phyloP scores from a whole-genome alignment of 2,888 invertebrate species.

The Chaetogeoica ovagalla region DNA sequence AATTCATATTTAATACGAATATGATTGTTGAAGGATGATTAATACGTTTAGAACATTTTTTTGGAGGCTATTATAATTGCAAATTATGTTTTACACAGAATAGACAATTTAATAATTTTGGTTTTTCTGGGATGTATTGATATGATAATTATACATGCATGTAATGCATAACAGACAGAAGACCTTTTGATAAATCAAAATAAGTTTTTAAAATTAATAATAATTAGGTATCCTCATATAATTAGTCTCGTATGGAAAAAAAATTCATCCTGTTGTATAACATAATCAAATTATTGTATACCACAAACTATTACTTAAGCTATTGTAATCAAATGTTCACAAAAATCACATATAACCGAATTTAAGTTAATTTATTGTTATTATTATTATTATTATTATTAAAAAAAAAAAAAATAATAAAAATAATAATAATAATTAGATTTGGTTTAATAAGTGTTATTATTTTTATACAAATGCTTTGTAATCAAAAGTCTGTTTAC shows the following conservation, averaged over 20 bases:
- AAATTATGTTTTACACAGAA: too few relatives aligned
- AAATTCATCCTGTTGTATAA: constrained; percentile 10
- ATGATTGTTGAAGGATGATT: too few relatives aligned
- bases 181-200: not conserved
- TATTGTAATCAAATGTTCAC: constrained; percentile 9
- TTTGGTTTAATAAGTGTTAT: constrained; percentile 21
- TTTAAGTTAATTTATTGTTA: not conserved
- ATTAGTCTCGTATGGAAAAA: not conserved
- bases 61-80: too few relatives aligned
- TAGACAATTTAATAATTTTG: not conserved
- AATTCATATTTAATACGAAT: too few relatives aligned
- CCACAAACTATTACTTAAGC: not conserved
- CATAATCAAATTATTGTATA: constrained; percentile 6
- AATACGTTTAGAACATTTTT: too few relatives aligned
- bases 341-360: not conserved
- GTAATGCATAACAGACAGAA: not conserved
- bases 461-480: constrained; percentile 36
- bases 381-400: too few relatives aligned
- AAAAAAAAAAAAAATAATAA: too few relatives aligned
- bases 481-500: constrained; percentile 41
- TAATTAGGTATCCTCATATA: not conserved
- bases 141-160: not conserved
- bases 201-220: not conserved
- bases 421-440: too few relatives aligned
- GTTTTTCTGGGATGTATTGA: not conserved